Conservation (phyloP, 2,113 vertebrate genomes). For the Puntigrus tetrazona region DNA sequence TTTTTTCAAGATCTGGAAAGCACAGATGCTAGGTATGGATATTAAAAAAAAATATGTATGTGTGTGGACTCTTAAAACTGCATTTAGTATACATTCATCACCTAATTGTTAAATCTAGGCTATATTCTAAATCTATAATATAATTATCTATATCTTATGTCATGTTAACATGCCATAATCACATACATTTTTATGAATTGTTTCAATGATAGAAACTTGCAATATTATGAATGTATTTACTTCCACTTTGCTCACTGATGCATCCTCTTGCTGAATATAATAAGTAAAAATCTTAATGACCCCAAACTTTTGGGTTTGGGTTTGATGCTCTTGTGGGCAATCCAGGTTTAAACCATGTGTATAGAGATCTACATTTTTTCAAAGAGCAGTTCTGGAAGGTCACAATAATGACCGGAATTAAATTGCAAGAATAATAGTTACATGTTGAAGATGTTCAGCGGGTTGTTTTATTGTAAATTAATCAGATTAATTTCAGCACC, state of each 20-base stretch:
- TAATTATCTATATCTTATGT: no score
- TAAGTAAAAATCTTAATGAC: neutral
- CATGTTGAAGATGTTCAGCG: neutral
- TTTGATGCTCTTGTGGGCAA: neutral
- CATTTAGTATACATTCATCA: no score
- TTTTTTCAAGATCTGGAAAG: neutral
- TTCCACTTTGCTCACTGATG: no score
- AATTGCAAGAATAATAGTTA: neutral
- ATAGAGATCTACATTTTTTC: no score
- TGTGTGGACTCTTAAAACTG: neutral
- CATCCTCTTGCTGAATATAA: no score
- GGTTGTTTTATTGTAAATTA: constrained; percentile 42
- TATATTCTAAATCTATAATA: no score
- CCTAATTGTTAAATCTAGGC: no score
- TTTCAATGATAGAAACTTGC: no score
- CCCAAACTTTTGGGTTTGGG: neutral
- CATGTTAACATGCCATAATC: no score
- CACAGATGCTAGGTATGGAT: neutral
- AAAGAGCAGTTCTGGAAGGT: neutral
- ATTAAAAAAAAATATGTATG: neutral
- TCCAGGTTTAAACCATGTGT: neutral
- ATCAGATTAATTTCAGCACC: constrained; percentile 69
- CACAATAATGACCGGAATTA: neutral
- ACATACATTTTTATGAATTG: no score
- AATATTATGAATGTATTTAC: neutral